Evolutionary conservation across 2,797 vertebrate species (phyloP), one percentile per base, ranked within the genome.

Genomic region (Pristis pectinata): DNA sequence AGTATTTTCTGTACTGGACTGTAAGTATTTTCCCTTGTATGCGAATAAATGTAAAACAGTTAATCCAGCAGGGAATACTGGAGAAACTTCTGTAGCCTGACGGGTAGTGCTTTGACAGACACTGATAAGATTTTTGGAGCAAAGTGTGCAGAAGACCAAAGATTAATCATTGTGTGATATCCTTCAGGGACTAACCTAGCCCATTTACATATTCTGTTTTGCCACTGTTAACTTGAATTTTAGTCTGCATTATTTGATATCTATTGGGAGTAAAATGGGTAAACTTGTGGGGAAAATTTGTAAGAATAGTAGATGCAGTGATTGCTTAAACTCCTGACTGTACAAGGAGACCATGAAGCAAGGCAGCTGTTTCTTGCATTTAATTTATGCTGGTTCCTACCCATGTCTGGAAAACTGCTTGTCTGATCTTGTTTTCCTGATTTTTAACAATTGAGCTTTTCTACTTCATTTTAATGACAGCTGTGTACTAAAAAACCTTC

Each of bases 321-420:
- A 97, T 96, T 41, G 96, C 96, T 95, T 96, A 96, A 49, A 74
- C 95, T 95, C 67, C 95, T 95, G 82, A 64, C 95, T 95, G 95
- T 95, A 95, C 95, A 94, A 95, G 94, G 93, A 59, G 94, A 91
- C 94, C 80, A 79, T 80, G 94, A 95, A 95, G 95, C 95, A 95
- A 95, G 67, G 95, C 96, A 97, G 96, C 96, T 96, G 96, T 96
- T 96, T 96, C 95, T 94, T 94, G 95, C 95, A 96, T 95, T 96
- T 96, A 96, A 96, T 95, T 94, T 95, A 95, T 77, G 95, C 96
- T 95, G 96, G 95, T 93, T 95, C 94, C 59, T 94, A 95, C 61
- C 83, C 94, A 96, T 95, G 96, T 96, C 96, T 96, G 95, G 95
- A 96, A 96, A 95, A 95, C 96, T 96, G 95, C 94, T 34, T 41